These are phyloP conservation scores for Potorous gilbertii DNA, from an alignment of 2,797 vertebrate species.

Conservation along the genomic window DNA sequence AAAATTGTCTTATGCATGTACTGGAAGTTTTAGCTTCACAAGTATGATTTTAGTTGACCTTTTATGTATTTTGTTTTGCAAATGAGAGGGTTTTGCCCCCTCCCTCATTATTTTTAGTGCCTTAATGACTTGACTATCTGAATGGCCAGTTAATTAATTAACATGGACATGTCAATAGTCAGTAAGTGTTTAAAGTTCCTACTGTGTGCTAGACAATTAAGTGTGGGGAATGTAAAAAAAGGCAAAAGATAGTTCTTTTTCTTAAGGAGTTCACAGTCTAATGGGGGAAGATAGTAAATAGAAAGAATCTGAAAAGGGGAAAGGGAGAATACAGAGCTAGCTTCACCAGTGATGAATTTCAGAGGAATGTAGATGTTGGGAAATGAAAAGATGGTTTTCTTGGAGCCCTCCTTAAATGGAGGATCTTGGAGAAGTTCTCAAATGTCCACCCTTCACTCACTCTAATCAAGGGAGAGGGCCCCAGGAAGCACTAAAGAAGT, in stretches of 20 bases:
- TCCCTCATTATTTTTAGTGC: not conserved
- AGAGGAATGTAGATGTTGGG: not conserved
- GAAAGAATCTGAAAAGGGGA: not conserved
- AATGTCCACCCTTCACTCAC: not conserved
- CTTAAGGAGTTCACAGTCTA: not conserved
- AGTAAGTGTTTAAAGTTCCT: not conserved
- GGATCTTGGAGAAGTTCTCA: not conserved
- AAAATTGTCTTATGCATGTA: conserved; percentile 10
- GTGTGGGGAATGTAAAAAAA: not conserved
- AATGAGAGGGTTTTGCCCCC: not conserved
- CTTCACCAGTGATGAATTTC: not conserved
- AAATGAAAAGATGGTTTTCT: not conserved
- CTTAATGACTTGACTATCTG: not conserved
- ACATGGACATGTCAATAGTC: not conserved
- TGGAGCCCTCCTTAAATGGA: not conserved
- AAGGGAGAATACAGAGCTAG: not conserved
- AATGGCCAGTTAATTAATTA: not conserved
- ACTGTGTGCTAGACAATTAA: not conserved
- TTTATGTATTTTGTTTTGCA: conserved; percentile 8
- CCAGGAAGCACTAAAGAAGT: not conserved
- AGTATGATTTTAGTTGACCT: not conserved
- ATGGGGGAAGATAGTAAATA: not conserved
- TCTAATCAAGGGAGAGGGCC: not conserved
- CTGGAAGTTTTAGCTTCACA: conserved; percentile 2
- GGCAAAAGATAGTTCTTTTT: not conserved